Conservation (phyloP, 92 coral and sea anemone genomes). For the Phenganax subtilis region DNA sequence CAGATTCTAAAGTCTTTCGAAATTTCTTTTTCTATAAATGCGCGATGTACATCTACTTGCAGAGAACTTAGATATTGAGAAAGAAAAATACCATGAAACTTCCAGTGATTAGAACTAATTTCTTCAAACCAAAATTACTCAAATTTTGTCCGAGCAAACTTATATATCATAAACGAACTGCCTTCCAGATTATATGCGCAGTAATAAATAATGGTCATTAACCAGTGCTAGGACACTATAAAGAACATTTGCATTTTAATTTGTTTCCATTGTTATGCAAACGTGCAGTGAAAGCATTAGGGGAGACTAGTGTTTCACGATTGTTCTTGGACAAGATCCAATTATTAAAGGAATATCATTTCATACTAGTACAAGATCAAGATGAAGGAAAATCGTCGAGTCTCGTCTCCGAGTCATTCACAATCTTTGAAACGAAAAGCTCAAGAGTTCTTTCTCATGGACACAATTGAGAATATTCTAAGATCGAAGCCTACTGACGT, state of each 20-base stretch:
- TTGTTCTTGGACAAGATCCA: not conserved
- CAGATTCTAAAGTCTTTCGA: too few species aligned
- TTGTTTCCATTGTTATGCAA: conserved; percentile 16
- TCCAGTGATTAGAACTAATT: too few species aligned
- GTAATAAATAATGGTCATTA: too few species aligned
- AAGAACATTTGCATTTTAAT: not conserved
- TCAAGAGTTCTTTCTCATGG: conserved; percentile 72
- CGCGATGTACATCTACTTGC: too few species aligned
- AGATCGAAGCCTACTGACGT: conserved; percentile 60
- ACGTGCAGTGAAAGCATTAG: not conserved
- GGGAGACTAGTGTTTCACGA: not conserved
- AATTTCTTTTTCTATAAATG: too few species aligned
- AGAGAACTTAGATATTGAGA: too few species aligned
- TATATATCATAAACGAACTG: too few species aligned
- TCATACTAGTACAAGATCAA: not conserved
- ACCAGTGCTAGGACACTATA: too few species aligned
- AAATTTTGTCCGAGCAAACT: too few species aligned
- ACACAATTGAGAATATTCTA: conserved; percentile 74
- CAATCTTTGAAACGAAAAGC: conserved; percentile 28
- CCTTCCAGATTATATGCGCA: too few species aligned
- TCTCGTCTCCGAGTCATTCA: not conserved
- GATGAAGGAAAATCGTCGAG: conserved; percentile 40
- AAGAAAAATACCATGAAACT: too few species aligned
- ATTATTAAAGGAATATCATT: not conserved
- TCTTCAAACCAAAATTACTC: too few species aligned